phyloP scores from a whole-genome alignment of 2,797 vertebrate species.

The Antennarius maculatus region DNA sequence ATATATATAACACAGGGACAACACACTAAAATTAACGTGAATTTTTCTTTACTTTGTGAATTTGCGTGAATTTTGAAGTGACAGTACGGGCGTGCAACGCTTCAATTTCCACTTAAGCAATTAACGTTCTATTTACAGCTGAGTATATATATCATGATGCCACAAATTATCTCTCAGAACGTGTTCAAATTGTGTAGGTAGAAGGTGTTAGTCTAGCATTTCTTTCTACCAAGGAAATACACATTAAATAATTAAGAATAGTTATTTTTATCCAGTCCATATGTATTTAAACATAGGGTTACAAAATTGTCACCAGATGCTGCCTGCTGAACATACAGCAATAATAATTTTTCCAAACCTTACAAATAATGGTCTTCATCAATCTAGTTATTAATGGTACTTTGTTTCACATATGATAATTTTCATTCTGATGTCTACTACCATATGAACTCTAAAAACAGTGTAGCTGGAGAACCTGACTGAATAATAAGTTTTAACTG shows the following conservation, averaged over 20 bases:
- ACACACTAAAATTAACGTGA: constrained; percentile 7
- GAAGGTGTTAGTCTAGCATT: neutral
- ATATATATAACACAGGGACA: constrained; percentile 2
- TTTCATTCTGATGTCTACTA: neutral
- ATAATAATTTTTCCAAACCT: neutral
- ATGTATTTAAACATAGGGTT: neutral
- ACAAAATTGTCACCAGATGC: too few species aligned
- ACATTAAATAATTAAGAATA: neutral
- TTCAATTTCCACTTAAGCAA: constrained; percentile 1
- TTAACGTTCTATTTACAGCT: too few species aligned
- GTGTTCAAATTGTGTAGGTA: neutral
- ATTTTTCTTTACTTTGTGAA: neutral
- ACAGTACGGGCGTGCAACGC: neutral
- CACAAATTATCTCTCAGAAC: neutral
- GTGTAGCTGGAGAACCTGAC: neutral
- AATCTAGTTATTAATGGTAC: neutral
- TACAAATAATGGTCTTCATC: neutral
- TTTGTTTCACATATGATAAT: neutral
- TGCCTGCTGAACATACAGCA: neutral
- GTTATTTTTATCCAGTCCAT: neutral
- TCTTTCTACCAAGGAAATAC: too few species aligned
- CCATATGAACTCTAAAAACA: neutral
- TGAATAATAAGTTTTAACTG: neutral
- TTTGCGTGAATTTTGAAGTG: neutral
- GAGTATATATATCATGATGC: neutral